Percentiles rank a stretch among this genome's conserved stretches.
Conservation (phyloP, 2,888 invertebrate genomes). For the Idaea dimidiata region DNA sequence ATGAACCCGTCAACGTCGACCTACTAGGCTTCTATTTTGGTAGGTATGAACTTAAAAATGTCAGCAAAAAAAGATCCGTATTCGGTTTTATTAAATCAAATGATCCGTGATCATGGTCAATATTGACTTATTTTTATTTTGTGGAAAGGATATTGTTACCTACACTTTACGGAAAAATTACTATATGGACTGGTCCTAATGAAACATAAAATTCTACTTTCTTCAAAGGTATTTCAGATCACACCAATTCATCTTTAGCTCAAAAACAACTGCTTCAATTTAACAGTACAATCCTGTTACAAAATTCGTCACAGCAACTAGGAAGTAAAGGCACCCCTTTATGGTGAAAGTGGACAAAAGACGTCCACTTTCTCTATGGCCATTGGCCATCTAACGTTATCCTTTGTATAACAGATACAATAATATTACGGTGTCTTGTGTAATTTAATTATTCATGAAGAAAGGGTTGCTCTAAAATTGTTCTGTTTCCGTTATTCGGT, state of each 20-base stretch:
- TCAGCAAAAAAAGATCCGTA: too few species aligned
- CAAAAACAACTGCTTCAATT: slow-evolving; percentile 37
- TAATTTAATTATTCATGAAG: slow-evolving; percentile 63
- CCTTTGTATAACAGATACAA: slow-evolving; percentile 65
- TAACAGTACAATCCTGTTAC: slow-evolving; percentile 38
- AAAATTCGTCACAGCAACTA: slow-evolving; percentile 58
- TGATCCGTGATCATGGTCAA: too few species aligned
- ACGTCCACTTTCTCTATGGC: slow-evolving; percentile 68
- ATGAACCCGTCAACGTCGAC: too few species aligned
- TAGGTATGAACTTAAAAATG: too few species aligned
- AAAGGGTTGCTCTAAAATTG: slow-evolving; percentile 74
- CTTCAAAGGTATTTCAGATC: too few species aligned
- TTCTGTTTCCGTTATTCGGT: slow-evolving; percentile 48
- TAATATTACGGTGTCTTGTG: slow-evolving; percentile 71
- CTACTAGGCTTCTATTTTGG: too few species aligned
- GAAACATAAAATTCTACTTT: too few species aligned
- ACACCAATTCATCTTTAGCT: slow-evolving; percentile 18
- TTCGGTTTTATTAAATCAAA: too few species aligned
- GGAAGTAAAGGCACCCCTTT: slow-evolving; percentile 60
- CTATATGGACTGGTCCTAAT: too few species aligned
- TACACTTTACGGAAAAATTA: too few species aligned
- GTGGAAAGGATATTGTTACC: too few species aligned
- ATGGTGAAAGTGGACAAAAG: slow-evolving; percentile 74
- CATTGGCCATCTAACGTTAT: slow-evolving; percentile 49
- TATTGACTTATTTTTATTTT: too few species aligned